phyloP scores from a whole-genome alignment of 2,888 invertebrate genomes.

The Epirrhoe alternata region DNA sequence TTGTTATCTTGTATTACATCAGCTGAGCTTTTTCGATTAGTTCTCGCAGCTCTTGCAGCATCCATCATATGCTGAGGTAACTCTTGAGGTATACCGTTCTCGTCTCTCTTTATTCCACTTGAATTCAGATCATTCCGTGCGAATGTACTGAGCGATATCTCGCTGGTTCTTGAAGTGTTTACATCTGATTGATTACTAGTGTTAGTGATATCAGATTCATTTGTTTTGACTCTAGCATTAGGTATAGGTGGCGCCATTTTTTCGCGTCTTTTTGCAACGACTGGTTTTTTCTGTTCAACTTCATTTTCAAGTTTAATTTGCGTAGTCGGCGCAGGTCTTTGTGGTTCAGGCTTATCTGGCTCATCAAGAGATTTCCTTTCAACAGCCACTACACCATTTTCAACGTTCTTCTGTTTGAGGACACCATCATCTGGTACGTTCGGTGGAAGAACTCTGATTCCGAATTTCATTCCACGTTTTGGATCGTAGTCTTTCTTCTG shows the following conservation, averaged over 20 bases:
- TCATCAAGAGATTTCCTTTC: constrained; percentile 73
- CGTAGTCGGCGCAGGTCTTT: constrained; percentile 62
- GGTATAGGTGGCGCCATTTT: constrained; percentile 81
- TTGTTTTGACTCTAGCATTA: constrained; percentile 73
- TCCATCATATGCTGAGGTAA: constrained; percentile 89
- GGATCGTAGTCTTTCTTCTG: constrained; percentile 85
- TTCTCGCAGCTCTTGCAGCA: constrained; percentile 89
- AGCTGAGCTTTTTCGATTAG: constrained; percentile 86
- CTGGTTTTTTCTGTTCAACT: constrained; percentile 75
- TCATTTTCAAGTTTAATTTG: constrained; percentile 84
- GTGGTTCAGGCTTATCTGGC: constrained; percentile 73
- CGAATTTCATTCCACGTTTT: constrained; percentile 87
- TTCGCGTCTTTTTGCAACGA: constrained; percentile 82
- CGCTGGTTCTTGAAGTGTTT: constrained; percentile 68
- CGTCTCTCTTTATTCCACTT: constrained; percentile 85
- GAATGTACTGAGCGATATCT: constrained; percentile 62
- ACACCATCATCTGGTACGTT: constrained; percentile 83
- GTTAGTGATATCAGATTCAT: constrained; percentile 69
- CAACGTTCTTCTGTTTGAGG: constrained; percentile 73
- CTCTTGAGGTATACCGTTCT: constrained; percentile 88
- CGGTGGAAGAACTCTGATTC: constrained; percentile 87
- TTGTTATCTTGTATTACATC: constrained; percentile 64
- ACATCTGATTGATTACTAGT: constrained; percentile 52
- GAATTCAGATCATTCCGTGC: constrained; percentile 81
- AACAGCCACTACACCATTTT: constrained; percentile 69